A percentile compares a stretch with the other conserved stretches of the same genome.
Conservation (phyloP, 2,888 invertebrate species). For the Syrphus vitripennis region DNA sequence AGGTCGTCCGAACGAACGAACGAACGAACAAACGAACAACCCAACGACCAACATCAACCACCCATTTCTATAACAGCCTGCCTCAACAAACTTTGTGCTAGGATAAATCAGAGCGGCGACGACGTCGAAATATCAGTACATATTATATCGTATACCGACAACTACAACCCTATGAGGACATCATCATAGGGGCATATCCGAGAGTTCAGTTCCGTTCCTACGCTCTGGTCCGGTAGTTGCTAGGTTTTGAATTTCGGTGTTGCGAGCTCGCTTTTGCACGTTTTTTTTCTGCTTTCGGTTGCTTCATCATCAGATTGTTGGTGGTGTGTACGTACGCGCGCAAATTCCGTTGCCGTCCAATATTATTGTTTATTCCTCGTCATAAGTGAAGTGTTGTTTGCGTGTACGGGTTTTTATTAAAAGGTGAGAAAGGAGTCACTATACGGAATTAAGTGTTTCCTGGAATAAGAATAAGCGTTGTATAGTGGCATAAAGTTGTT, state of each 20-base stretch:
- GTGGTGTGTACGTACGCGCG: constrained; percentile 39
- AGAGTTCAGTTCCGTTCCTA: constrained; percentile 66
- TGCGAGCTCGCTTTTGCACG: constrained; percentile 4
- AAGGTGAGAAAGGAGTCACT: neutral
- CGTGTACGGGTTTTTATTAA: neutral
- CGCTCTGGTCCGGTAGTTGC: constrained; percentile 64
- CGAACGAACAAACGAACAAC: constrained; percentile 12
- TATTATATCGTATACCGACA: neutral
- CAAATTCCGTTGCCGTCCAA: constrained; percentile 34
- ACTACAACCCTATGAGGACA: constrained; percentile 37
- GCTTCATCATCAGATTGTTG: constrained; percentile 29
- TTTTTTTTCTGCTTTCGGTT: constrained; percentile 10
- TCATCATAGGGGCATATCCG: constrained; percentile 56
- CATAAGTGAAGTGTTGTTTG: neutral
- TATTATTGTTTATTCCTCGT: constrained; percentile 37
- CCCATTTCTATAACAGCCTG: constrained; percentile 30
- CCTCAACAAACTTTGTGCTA: constrained; percentile 52
- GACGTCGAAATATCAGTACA: constrained; percentile 1
- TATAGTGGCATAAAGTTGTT: constrained; percentile 52
- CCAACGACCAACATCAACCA: neutral
- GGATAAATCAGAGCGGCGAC: constrained; percentile 10
- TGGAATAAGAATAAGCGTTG: constrained; percentile 1
- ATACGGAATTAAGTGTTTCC: constrained; percentile 18
- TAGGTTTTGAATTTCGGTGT: constrained; percentile 46
- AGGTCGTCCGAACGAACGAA: constrained; percentile 45